Base-by-base conservation (phyloP, 2,797 vertebrate genomes). In the Myotis findleyi region DNA sequence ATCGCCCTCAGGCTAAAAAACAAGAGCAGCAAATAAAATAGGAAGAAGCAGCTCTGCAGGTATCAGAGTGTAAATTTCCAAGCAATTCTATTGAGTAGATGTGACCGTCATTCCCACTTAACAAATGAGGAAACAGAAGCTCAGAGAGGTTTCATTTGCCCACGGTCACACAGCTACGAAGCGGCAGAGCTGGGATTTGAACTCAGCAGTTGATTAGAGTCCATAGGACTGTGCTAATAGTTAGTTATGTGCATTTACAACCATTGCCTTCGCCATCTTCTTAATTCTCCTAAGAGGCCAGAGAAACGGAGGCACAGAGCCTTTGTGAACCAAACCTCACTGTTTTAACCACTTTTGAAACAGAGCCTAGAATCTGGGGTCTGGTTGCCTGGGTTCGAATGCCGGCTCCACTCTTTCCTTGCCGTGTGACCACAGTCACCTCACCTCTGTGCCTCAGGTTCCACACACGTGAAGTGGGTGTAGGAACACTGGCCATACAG, bases 121-220 rank as follows among this genome's bases (percentile, higher is more conserved):
- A 80, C 51, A 41, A 21, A 64, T 36, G 79, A 92, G 69, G 84
- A 92, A 64, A 80, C 51, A 38, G 69, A 64, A 87, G 64, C 49
- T 92, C 89, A 73, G 72, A 64, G 92, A 57, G 17, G 76, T 68
- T 68, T 62, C 18, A 88, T 81, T 69, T 64, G 36, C 33, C 88
- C 55, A 38, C 14, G 1, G 62, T 68, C 53, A 41, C 30, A 55
- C 36, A 91, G 64, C 41, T 44, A 21, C 49, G 9, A 23, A 2
- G 6, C 13, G 33, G 16, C 2, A 75, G n/a, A 41, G 33, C 27
- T 83, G 27, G 30, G 18, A 69, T 75, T 49, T 69, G 59, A 96
- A 76, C 57, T 18, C 30, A 64, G 72, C 17, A 47, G 41, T 33
- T 36, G 83, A 57, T 9, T 16, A 0, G 14, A 53, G 57, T 68